Percentiles rank a stretch among this genome's conserved stretches.
phyloP scores from a whole-genome alignment of 2,797 vertebrate genomes.

The Erpetoichthys calabaricus region DNA sequence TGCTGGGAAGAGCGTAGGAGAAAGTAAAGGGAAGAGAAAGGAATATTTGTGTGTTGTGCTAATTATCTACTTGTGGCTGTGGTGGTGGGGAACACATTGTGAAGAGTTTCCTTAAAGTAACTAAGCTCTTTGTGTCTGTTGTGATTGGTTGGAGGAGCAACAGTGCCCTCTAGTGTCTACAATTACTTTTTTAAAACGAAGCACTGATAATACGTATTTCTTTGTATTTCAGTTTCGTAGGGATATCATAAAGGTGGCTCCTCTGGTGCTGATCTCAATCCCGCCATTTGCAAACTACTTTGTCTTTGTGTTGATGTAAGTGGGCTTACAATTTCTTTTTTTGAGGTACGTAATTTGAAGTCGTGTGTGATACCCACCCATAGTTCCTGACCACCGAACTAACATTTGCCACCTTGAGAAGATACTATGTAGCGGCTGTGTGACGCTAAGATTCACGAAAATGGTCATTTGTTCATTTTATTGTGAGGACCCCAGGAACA shows the following conservation, averaged over 20 bases:
- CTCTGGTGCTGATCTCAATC: constrained; percentile 66
- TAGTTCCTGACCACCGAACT: not conserved
- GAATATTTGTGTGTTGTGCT: too few species aligned
- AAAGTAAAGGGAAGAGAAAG: too few species aligned
- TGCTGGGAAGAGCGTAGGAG: too few species aligned
- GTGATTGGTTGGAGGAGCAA: too few species aligned
- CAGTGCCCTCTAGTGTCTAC: not conserved
- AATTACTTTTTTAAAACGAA: not conserved
- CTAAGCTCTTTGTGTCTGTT: not conserved
- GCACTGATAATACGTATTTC: not conserved
- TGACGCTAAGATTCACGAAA: too few species aligned
- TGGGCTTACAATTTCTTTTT: constrained; percentile 14
- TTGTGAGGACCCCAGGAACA: too few species aligned
- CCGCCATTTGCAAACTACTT: constrained; percentile 91
- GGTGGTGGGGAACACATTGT: too few species aligned
- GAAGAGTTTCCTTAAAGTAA: too few species aligned
- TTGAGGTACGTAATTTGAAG: not conserved
- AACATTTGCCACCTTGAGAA: too few species aligned
- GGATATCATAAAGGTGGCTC: constrained; percentile 70
- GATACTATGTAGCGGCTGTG: too few species aligned
- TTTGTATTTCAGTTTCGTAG: constrained; percentile 60
- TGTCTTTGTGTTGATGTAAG: constrained; percentile 85
- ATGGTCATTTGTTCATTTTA: too few species aligned
- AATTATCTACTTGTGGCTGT: too few species aligned
- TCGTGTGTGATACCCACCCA: not conserved